Percentiles rank a stretch among this genome's conserved stretches.
Evolutionary conservation across 2,888 invertebrate species (phyloP).

Genomic region (Amaurobius ferox): DNA sequence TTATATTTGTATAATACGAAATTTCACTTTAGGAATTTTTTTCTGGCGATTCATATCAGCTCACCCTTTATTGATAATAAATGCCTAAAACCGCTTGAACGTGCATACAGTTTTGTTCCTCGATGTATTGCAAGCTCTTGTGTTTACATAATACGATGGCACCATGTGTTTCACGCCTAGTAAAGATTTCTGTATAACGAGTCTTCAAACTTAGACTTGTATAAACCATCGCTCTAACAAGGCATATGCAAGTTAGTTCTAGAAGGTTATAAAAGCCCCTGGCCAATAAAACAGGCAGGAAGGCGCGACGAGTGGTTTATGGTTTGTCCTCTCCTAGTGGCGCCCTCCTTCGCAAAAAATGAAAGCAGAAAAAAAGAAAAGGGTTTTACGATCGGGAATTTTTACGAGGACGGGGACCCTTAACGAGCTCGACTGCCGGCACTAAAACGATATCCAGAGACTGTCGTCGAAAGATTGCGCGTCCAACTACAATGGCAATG

Average conservation of each 20-base stretch:
- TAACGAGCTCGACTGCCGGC: constrained; percentile 67
- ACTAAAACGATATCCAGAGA: constrained; percentile 70
- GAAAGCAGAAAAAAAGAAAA: constrained; percentile 28
- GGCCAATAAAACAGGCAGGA: constrained; percentile 55
- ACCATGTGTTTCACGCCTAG: constrained; percentile 29
- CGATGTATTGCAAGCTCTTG: neutral
- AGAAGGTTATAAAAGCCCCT: constrained; percentile 16
- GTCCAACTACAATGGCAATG: constrained; percentile 56
- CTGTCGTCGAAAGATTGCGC: constrained; percentile 66
- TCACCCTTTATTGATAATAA: neutral
- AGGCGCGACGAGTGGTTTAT: constrained; percentile 65
- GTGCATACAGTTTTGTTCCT: neutral
- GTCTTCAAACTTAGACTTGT: constrained; percentile 22
- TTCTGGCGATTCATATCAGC: neutral
- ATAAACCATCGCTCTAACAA: constrained; percentile 60
- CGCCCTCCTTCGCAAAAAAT: constrained; percentile 9
- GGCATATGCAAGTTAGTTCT: constrained; percentile 41
- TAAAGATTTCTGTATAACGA: constrained; percentile 33
- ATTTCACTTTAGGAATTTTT: too few relatives aligned
- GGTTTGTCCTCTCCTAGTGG: constrained; percentile 43
- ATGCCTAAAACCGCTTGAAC: neutral
- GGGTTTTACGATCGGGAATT: constrained; percentile 64
- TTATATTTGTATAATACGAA: too few relatives aligned
- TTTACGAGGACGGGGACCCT: constrained; percentile 66
- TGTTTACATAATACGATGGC: constrained; percentile 2